Evolutionary conservation across 1,140 invertebrate genomes (phyloP).

Genomic region (Drosophila punjabiensis): DNA sequence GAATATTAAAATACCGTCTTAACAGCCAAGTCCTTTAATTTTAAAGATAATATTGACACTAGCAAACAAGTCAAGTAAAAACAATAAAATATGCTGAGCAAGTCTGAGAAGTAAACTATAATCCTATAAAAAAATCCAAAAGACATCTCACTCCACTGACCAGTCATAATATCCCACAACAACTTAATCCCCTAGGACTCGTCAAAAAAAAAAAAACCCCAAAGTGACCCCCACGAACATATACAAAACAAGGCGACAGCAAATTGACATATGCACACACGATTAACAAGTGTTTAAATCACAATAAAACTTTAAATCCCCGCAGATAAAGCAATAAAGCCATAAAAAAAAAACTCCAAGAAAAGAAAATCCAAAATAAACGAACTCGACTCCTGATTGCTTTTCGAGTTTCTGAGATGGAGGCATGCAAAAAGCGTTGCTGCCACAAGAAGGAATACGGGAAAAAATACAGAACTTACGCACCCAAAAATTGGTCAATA

Average conservation of each 20-base stretch:
- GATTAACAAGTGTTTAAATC: constrained; percentile 84
- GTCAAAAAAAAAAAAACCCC: neutral
- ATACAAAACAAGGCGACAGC: constrained; percentile 52
- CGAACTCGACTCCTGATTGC: constrained; percentile 41
- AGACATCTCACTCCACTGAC: neutral
- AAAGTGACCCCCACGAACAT: constrained; percentile 30
- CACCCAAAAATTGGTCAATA: constrained; percentile 83
- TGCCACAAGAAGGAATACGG: constrained; percentile 16
- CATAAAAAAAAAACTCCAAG: constrained; percentile 66
- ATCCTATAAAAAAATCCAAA: too few species aligned
- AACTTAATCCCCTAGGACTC: constrained; percentile 40
- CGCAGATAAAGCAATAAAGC: constrained; percentile 75
- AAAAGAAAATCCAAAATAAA: constrained; percentile 57
- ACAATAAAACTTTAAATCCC: constrained; percentile 84
- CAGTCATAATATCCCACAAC: constrained; percentile 26
- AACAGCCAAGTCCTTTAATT: neutral
- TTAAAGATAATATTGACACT: neutral
- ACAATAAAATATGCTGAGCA: too few species aligned
- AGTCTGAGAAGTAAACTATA: neutral
- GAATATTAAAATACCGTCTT: neutral
- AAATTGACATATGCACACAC: constrained; percentile 76
- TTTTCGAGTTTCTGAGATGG: constrained; percentile 8
- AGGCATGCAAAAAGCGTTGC: constrained; percentile 71
- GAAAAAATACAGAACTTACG: constrained; percentile 68
- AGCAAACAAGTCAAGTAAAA: neutral